phyloP scores from a whole-genome alignment of 2,113 vertebrate genomes.

The Empidonax alnorum region DNA sequence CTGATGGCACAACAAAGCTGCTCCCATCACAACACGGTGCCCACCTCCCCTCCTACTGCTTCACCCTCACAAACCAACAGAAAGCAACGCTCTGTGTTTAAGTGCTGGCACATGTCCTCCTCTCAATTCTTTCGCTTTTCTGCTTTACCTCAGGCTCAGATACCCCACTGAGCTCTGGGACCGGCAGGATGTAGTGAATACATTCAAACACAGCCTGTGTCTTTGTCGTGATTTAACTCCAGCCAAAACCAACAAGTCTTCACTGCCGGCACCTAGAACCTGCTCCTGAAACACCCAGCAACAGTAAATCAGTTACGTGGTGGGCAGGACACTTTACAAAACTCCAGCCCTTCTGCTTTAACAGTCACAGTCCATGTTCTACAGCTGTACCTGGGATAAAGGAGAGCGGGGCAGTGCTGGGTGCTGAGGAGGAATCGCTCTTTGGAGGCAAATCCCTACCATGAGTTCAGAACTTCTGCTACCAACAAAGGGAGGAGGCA shows the following conservation, averaged over 20 bases:
- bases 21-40: neutral
- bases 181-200: neutral
- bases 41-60: neutral
- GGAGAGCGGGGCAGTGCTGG: neutral
- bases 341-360: neutral
- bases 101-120: neutral
- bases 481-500: neutral
- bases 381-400: neutral
- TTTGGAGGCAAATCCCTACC: neutral
- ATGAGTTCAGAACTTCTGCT: neutral
- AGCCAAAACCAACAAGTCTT: neutral
- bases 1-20: neutral
- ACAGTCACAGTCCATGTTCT: neutral
- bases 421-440: neutral
- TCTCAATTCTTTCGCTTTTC: neutral
- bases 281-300: neutral
- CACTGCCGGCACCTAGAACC: neutral
- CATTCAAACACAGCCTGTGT: neutral
- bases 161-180: neutral
- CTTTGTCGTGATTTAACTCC: neutral
- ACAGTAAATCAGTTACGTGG: neutral
- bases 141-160: neutral
- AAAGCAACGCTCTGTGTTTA: neutral
- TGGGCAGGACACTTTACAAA: neutral
- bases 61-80: neutral